Conservation (phyloP, 2,113 vertebrate species). For the Reinhardtius hippoglossoides region DNA sequence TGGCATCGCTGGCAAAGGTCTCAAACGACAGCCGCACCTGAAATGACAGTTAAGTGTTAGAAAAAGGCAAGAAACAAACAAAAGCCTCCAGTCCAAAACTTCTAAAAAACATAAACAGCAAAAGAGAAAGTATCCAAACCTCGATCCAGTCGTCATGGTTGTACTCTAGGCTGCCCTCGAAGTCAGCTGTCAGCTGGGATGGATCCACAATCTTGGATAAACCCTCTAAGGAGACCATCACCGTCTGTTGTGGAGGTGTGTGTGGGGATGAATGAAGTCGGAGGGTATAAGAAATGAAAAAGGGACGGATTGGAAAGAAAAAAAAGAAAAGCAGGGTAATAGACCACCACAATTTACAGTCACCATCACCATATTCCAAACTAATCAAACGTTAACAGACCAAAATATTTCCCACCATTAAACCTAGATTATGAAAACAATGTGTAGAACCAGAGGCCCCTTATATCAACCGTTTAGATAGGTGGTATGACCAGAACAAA, state of each 20-base stretch:
- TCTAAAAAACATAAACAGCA: background rate
- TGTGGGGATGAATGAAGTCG: slow-evolving; percentile 3
- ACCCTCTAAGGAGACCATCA: slow-evolving; percentile 98
- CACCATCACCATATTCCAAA: slow-evolving; percentile 15
- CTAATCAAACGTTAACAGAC: slow-evolving; percentile 15
- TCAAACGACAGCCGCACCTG: slow-evolving; percentile 88
- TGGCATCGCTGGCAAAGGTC: slow-evolving; percentile 93
- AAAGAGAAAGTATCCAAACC: slow-evolving; percentile 81
- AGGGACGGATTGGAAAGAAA: background rate
- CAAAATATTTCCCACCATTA: slow-evolving; percentile 45
- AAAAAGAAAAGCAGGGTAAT: background rate
- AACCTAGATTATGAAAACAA: slow-evolving; percentile 48
- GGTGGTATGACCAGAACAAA: slow-evolving; percentile 39
- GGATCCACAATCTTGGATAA: slow-evolving; percentile 98
- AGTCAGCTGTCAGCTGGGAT: slow-evolving; percentile 96
- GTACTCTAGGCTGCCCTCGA: slow-evolving; percentile 97
- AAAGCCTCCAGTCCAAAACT: no score
- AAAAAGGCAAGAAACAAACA: background rate
- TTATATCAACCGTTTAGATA: slow-evolving; percentile 45
- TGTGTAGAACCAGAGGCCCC: slow-evolving; percentile 29
- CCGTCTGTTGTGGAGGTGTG: slow-evolving; percentile 84
- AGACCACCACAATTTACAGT: background rate
- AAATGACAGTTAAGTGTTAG: background rate
- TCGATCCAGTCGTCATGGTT: slow-evolving; percentile 99
- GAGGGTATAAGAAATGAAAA: background rate